Evolutionary conservation across 2,797 vertebrate genomes (phyloP).

Genomic region (Babyrousa celebensis): DNA sequence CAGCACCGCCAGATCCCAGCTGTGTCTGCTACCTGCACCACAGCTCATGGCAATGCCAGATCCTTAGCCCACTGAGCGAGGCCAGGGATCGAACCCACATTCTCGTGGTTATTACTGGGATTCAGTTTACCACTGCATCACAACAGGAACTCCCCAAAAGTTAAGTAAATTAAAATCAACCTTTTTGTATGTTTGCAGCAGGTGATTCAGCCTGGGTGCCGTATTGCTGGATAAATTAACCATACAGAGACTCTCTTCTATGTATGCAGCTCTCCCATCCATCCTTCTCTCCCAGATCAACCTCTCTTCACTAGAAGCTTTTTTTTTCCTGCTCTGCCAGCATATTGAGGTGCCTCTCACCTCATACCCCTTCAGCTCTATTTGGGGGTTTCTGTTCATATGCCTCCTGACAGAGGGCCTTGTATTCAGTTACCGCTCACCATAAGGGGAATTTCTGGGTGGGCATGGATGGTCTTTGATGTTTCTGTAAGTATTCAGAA

Average conservation of each 20-base stretch:
- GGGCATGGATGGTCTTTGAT: background rate
- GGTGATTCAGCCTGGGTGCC: background rate
- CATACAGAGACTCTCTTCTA: background rate
- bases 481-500: slow-evolving; percentile 14
- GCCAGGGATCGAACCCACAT: too few relatives aligned
- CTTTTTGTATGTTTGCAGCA: background rate
- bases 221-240: background rate
- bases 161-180: background rate
- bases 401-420: background rate
- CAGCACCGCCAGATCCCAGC: too few relatives aligned
- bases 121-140: too few relatives aligned
- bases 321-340: background rate
- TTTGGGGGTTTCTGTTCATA: background rate
- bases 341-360: background rate
- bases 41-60: too few relatives aligned
- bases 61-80: too few relatives aligned
- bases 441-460: background rate
- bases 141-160: background rate
- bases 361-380: background rate
- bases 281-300: background rate
- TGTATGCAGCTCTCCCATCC: background rate
- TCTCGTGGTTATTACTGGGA: too few relatives aligned
- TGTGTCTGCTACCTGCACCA: too few relatives aligned
- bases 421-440: background rate
- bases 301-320: background rate